Evolutionary conservation across 2,888 invertebrate species (phyloP), one percentile per base, ranked within the genome.

Genomic region (Cabera pusaria): DNA sequence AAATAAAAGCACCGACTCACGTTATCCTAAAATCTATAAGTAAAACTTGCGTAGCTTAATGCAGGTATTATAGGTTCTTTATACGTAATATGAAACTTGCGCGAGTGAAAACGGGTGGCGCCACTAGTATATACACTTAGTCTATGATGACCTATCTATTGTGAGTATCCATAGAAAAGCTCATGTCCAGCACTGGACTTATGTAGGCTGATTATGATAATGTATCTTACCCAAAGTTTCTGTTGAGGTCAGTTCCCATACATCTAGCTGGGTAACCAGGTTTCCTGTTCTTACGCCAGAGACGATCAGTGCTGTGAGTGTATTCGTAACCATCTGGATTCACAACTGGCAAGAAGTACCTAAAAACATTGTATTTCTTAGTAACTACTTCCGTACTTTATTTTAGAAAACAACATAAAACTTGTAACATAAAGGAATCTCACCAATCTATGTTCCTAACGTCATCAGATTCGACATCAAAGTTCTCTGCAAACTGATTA

Each of bases 241-340:
- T 91, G 68, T 96, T 97, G 1, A 96, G 90, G 82, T 97, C 96
- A 0, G 93, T 91, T 1, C 96, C 96, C 0, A 90, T 81, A 65
- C 96, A 97, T 35, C 77, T 64, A 3, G 60, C 62, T 1, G 90
- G 80, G 34, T 90, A 90, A 0, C 88, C 83, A 21, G 91, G 90
- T 53, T 90, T 91, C 42, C 95, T 90, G 64, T 95, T 95, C 68
- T 96, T 95, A 31, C 95, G 90, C 97, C 97, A 97, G 27, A 97
- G 80, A 32, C 97, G 91, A 69, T 96, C 95, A 5, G 86, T 89
- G 1, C 86, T 91, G 72, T 96, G 96, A 0, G 96, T 93, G 71
- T 94, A 95, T 66, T 95, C 96, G 69, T 98, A 98, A 5, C 97
- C 96, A 64, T 97, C 95, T 3, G 96, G 96, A 75, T 96, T 96